phyloP scores from a whole-genome alignment of 2,888 invertebrate species.

The Baronia brevicornis region DNA sequence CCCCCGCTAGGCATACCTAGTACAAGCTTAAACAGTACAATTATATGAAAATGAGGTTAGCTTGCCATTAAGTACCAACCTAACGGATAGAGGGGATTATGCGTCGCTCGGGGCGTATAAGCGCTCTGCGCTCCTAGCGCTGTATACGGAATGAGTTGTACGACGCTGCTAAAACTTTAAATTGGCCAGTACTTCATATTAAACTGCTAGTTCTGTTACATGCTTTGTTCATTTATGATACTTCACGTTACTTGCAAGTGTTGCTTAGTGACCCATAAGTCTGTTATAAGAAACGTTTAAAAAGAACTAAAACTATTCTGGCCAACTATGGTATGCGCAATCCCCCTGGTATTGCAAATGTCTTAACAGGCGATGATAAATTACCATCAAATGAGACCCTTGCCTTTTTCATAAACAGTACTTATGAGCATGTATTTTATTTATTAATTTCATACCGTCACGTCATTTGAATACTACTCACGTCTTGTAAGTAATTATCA shows the following conservation, averaged over 20 bases:
- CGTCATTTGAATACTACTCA: no score
- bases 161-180: slow-evolving; percentile 30
- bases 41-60: slow-evolving; percentile 22
- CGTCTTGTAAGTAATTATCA: no score
- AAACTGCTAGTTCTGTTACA: slow-evolving; percentile 12
- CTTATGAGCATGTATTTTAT: no score
- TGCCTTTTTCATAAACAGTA: no score
- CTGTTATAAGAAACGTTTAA: no score
- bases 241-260: slow-evolving; percentile 8
- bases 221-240: slow-evolving; percentile 10
- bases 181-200: slow-evolving; percentile 27
- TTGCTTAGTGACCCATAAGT: no score
- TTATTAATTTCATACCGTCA: no score
- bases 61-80: slow-evolving; percentile 18
- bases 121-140: slow-evolving; percentile 7
- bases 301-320: no score
- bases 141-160: slow-evolving; percentile 16
- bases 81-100: slow-evolving; percentile 19
- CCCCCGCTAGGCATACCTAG: slow-evolving; percentile 8
- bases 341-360: no score
- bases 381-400: no score
- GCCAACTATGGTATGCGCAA: no score
- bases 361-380: no score
- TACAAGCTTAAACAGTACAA: slow-evolving; percentile 17
- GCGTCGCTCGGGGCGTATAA: slow-evolving; percentile 21